Evolutionary conservation across 64 coral and sea anemone species (phyloP).

Genomic region (Exaiptasia diaphana): DNA sequence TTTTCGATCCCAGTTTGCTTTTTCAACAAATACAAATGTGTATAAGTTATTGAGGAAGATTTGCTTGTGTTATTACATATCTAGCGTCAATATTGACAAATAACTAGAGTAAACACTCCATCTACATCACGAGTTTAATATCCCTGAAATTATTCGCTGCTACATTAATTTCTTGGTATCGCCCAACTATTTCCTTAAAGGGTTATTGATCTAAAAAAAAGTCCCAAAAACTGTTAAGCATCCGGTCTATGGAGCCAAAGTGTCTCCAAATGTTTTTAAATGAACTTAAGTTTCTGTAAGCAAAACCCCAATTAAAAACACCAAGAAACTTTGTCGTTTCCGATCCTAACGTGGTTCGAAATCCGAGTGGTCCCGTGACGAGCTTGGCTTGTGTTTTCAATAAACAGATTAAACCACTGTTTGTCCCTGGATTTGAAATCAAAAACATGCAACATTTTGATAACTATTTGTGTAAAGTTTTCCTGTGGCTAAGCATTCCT

Average conservation of each 20-base stretch:
- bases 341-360: background rate
- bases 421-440: background rate
- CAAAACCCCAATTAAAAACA: background rate
- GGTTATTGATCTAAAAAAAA: too few relatives aligned
- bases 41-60: too few relatives aligned
- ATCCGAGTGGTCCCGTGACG: background rate
- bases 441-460: background rate
- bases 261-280: background rate
- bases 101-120: too few relatives aligned
- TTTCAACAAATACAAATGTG: too few relatives aligned
- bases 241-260: slow-evolving; percentile 1
- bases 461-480: background rate
- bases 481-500: too few relatives aligned
- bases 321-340: background rate
- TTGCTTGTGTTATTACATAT: too few relatives aligned
- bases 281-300: background rate
- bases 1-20: too few relatives aligned
- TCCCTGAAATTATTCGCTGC: too few relatives aligned
- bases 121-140: too few relatives aligned
- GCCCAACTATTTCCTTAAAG: too few relatives aligned
- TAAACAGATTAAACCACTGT: background rate
- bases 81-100: too few relatives aligned
- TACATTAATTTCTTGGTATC: too few relatives aligned
- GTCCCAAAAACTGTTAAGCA: background rate
- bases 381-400: background rate